Conservation (phyloP, 2,797 vertebrate genomes). For the Sparidentex hasta region DNA sequence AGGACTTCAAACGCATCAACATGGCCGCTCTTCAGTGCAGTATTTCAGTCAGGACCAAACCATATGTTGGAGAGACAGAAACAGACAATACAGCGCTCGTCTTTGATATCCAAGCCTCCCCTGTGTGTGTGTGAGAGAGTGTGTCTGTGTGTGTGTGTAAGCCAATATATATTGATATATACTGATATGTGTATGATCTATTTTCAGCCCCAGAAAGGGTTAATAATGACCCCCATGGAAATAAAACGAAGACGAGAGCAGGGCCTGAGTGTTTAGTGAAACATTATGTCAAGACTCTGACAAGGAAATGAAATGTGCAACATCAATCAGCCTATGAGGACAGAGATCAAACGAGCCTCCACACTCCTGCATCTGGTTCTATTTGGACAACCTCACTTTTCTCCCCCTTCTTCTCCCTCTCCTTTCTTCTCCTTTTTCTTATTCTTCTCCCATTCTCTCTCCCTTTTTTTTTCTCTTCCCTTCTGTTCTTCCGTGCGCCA, state of each 20-base stretch:
- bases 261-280: constrained; percentile 85
- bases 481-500: constrained; percentile 73
- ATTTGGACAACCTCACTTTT: constrained; percentile 81
- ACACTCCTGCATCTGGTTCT: constrained; percentile 84
- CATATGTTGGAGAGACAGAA: constrained; percentile 72
- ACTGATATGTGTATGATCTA: constrained; percentile 72
- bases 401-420: constrained; percentile 59
- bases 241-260: constrained; percentile 74
- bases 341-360: constrained; percentile 86
- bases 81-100: constrained; percentile 72
- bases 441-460: constrained; percentile 71
- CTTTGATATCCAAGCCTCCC: constrained; percentile 74
- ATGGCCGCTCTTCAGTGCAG: constrained; percentile 59
- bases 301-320: constrained; percentile 86
- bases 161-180: constrained; percentile 61
- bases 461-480: constrained; percentile 43
- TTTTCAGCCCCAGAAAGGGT: constrained; percentile 76
- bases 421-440: constrained; percentile 77
- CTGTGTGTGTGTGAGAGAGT: not conserved
- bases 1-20: constrained; percentile 76
- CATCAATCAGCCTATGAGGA: constrained; percentile 86
- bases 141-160: constrained; percentile 21
- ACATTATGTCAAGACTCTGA: constrained; percentile 88
- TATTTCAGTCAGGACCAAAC: constrained; percentile 70
- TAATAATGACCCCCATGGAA: constrained; percentile 79